phyloP scores from a whole-genome alignment of 2,888 invertebrate genomes.

The Amphipyra berbera region DNA sequence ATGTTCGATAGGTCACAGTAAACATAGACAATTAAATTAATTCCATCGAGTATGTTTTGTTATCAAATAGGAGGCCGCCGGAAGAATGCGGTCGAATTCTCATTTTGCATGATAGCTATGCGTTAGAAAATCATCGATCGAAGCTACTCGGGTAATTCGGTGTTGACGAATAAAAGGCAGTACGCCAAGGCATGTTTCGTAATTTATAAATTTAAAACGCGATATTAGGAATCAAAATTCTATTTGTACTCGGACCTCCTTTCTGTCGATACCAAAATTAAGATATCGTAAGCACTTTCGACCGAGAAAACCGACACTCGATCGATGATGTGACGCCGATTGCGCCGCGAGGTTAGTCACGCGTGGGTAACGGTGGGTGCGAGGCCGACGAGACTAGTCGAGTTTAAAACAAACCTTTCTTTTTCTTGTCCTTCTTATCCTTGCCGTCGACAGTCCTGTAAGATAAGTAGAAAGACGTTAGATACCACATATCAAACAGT shows the following conservation, averaged over 20 bases:
- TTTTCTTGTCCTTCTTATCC: slow-evolving; percentile 97
- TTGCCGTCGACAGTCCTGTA: slow-evolving; percentile 95
- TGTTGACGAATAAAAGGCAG: slow-evolving; percentile 38
- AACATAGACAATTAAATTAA: slow-evolving; percentile 53
- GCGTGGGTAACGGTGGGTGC: slow-evolving; percentile 82
- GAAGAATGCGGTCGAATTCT: slow-evolving; percentile 51
- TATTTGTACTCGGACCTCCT: slow-evolving; percentile 64
- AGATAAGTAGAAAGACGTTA: slow-evolving; percentile 63
- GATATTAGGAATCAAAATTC: slow-evolving; percentile 57
- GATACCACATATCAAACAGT: background rate
- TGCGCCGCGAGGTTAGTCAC: slow-evolving; percentile 78
- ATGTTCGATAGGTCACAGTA: slow-evolving; percentile 54
- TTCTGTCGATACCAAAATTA: slow-evolving; percentile 36
- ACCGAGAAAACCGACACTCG: slow-evolving; percentile 50
- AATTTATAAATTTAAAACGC: slow-evolving; percentile 49
- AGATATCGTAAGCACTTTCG: slow-evolving; percentile 37
- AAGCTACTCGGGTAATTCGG: slow-evolving; percentile 48
- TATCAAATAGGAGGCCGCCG: slow-evolving; percentile 50
- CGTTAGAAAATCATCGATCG: slow-evolving; percentile 58
- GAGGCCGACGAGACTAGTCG: slow-evolving; percentile 72
- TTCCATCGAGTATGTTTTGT: slow-evolving; percentile 50
- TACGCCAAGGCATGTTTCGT: slow-evolving; percentile 35
- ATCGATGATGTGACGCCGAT: slow-evolving; percentile 60
- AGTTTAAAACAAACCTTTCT: slow-evolving; percentile 96
- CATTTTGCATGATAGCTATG: slow-evolving; percentile 40